These are phyloP conservation scores for Martes martes DNA, from an alignment of 2,113 vertebrate genomes.

Conservation along the genomic window DNA sequence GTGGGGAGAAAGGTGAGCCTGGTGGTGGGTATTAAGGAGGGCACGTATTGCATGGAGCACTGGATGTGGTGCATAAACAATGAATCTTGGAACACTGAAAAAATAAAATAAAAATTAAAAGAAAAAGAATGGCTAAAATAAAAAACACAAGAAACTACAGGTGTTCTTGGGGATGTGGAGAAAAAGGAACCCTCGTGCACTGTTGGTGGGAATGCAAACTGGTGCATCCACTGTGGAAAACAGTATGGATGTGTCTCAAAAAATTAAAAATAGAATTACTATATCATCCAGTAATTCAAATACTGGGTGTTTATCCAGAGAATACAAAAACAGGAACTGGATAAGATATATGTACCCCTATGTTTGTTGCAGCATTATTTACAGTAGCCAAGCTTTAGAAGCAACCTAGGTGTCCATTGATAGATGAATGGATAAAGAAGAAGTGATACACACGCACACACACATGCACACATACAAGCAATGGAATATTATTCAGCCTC, in stretches of 20 bases:
- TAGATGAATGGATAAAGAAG: background rate
- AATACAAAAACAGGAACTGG: background rate
- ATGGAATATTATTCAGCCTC: background rate
- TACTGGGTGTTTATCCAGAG: background rate
- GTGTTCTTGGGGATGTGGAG: background rate
- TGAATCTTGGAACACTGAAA: too few relatives aligned
- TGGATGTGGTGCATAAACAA: too few relatives aligned
- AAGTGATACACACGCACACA: background rate
- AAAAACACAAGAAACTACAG: background rate
- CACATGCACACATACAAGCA: background rate
- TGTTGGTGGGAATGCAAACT: background rate
- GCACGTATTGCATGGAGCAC: too few relatives aligned
- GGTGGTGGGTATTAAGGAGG: too few relatives aligned
- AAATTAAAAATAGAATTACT: background rate
- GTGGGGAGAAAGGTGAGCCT: too few relatives aligned
- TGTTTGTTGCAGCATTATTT: background rate
- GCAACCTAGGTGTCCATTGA: background rate
- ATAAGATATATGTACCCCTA: background rate
- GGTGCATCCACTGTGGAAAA: background rate
- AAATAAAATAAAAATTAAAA: too few relatives aligned
- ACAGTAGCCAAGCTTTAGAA: background rate
- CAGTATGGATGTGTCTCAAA: background rate
- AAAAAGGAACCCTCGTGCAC: background rate
- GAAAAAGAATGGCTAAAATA: background rate
- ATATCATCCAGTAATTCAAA: background rate